Base-by-base conservation (phyloP, 2,797 vertebrate species). In the Xerus rutilus region DNA sequence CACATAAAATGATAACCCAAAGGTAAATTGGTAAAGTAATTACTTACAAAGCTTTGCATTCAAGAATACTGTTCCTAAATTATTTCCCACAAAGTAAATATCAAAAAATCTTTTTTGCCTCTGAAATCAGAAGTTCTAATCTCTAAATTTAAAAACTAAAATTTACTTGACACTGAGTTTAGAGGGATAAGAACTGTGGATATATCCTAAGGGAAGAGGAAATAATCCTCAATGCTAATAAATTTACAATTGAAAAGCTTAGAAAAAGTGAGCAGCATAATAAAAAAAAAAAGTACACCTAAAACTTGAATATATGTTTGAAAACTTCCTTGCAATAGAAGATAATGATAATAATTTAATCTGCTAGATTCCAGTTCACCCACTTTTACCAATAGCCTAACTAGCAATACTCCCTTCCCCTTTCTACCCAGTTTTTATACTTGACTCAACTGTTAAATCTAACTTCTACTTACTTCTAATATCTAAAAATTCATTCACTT, bases 401-500 rank as follows among this genome's bases (percentile, higher is more conserved):
- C 43, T 52, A n/a, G 1, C 12, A 76, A 21, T 3, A 23, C 13
- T 3, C 15, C 43, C 10, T 35, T 43, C 3, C 54, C 45, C 30
- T 20, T 85, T 49, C 21, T 84, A 85, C 4, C 20, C 18, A 70
- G 30, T 49, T 79, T 70, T 92, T 52, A 77, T 49, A 91, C 1
- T 17, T 30, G 81, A 39, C 67, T 69, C 10, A 15, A 74, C 13
- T 23, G 7, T 3, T 59, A 21, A 73, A 47, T 94, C 59, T 64
- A 32, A 1, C 59, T 62, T 86, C 85, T 94, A 79, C 39, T 85
- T 57, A n/a, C 90, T 70, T 95, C 49, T 85, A 76, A 86, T n/a
- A 95, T 95, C 49, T 85, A 76, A 86, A 39, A 95, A 59, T 57
- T 17, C n/a, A 81, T 73, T 83, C 20, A 49, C 45, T 65, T 85